Evolutionary conservation across 1,140 invertebrate species (phyloP), one percentile per base, ranked within the genome.

Genomic region (Orchestia grillus): DNA sequence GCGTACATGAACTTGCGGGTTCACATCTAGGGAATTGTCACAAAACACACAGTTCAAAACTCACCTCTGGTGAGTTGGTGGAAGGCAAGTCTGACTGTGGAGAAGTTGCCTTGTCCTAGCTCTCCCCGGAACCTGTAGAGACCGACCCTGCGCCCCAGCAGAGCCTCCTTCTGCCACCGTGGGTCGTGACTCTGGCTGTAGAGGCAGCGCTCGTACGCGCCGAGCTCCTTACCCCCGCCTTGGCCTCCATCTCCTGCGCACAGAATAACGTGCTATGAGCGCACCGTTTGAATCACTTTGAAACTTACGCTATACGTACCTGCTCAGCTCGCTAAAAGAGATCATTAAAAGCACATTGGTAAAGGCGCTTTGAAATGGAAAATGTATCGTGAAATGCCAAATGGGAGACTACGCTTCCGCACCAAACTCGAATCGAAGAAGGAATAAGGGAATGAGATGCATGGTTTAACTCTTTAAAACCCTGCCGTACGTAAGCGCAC

Each of bases 51-150:
- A 95, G 36, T 15, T 6, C 57, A 28, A 6, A 16, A 97, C 97
- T 97, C 98, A 98, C 99, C 99, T 98, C 98, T 98, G 44, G 98
- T 99, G 87, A 99, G 97, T 96, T 98, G 98, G 97, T 99, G 99
- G 95, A 98, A 98, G 53, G 98, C 99, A 97, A 99, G 97, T 97
- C 99, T 99, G 92, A 99, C 99, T 97, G 98, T 98, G 15, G 99
- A 99, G 97, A 99, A 99, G 97, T 99, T 99, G 57, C 99, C 99
- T 97, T 98, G 98, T 62, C 99, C 99, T 92, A 99, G 97, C 97
- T 98, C 98, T 53, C 98, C 98, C 95, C 98, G 97, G 95, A 98
- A 97, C 96, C 98, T 97, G 97, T 98, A 98, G 96, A 98, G 98
- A 15, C 98, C 98, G 87, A 98, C 98, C 53, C 98, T 97, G 96